phyloP scores from a whole-genome alignment of 2,113 vertebrate genomes.

The Notiomystis cincta region DNA sequence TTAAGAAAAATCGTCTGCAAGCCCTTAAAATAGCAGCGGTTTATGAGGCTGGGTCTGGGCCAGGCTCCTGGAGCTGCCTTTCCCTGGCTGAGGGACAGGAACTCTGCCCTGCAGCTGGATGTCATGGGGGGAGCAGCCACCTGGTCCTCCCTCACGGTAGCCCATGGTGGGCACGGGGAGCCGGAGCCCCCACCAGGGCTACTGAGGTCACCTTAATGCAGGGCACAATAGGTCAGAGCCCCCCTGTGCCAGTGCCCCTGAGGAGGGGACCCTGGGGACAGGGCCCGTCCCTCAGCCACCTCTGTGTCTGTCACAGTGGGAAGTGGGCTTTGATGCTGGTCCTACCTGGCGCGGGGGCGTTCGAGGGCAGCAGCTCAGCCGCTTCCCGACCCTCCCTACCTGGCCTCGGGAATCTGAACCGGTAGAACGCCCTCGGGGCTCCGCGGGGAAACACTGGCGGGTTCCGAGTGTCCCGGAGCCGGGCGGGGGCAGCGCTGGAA shows the following conservation, averaged over 20 bases:
- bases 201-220: rapidly evolving
- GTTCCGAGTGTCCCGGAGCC: not conserved
- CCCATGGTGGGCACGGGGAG: rapidly evolving
- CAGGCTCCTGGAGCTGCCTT: not conserved
- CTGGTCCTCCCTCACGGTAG: rapidly evolving
- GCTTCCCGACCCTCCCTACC: not conserved
- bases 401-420: not conserved
- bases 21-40: constrained; percentile 38
- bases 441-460: not conserved
- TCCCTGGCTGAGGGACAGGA: not conserved
- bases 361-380: not conserved
- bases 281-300: rapidly evolving
- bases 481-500: not conserved
- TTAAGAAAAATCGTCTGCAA: not conserved
- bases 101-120: not conserved
- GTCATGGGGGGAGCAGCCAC: rapidly evolving
- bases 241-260: not conserved
- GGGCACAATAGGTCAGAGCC: rapidly evolving
- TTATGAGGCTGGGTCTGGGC: constrained; percentile 6
- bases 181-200: rapidly evolving
- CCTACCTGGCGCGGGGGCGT: rapidly evolving
- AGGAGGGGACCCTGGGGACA: not conserved
- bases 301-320: rapidly evolving
- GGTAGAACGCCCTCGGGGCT: not conserved
- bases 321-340: rapidly evolving